Evolutionary conservation across 2,113 vertebrate species (phyloP), one percentile per base, ranked within the genome.

Genomic region (Trachemys scripta): DNA sequence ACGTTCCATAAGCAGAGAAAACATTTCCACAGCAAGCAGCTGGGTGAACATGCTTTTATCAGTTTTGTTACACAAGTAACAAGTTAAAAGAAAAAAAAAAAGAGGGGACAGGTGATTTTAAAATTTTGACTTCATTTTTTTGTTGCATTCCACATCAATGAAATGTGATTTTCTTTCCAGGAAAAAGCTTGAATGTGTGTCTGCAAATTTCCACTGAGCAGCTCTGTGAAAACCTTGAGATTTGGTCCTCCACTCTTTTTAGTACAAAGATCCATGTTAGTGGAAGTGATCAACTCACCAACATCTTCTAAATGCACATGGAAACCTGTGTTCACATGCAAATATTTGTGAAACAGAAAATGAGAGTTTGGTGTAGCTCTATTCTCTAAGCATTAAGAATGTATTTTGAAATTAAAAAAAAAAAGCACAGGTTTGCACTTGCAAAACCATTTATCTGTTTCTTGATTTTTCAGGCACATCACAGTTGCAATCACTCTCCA

Each of bases 381-480:
- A 29, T 42, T 62, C 24, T n/a, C 78, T 76, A 69, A 57, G 14
- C n/a, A 25, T 6, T 20, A 62, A 59, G 50, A 82, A 59, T 84
- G 86, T 57, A 82, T 50, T 76, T 53, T 82, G 25, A n/a, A 72
- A 65, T 6, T 14, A 25, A 35, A 7, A 49, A 49, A 49, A 3
- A 9, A 49, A 49, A 75, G 20, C n/a, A 51, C 25, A 31, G 87
- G 82, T 82, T 78, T 82, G 53, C 45, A 59, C 79, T 87, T 78
- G 87, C n/a, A 38, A 65, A 92, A 53, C 47, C 82, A 82, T 92
- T 87, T 87, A 62, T 92, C 54, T 78, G 80, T 78, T 69, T 49
- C 85, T 78, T 78, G 75, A 87, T 92, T 78, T 91, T 87, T 78
- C 53, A 82, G 80, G 22, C 76, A 42, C 19, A 35, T 84, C 54